Base-by-base conservation (phyloP, 2,797 vertebrate genomes). In the Takifugu rubripes region DNA sequence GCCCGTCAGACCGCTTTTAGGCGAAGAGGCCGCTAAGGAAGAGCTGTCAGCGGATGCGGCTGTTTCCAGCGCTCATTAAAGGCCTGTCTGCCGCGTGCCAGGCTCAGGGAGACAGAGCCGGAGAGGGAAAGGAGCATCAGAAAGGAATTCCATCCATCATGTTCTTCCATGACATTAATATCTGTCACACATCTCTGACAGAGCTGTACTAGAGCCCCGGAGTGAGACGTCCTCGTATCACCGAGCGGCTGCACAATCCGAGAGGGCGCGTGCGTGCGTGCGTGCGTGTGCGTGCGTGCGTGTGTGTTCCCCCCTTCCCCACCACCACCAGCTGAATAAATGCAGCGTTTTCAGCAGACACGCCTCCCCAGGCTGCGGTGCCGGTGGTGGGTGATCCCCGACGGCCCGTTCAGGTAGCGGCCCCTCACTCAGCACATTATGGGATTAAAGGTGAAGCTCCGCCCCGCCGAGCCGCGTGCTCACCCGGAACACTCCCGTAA, bases 121-220 rank as follows among this genome's bases (percentile, higher is more conserved):
- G 79, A 81, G 83, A 89, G 76, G 74, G 85, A 82, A 83, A 69
- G 80, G 74, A 76, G 68, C 84, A 82, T 85, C 81, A 87, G 81
- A 82, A 86, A 88, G 83, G 81, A 86, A 84, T 86, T 84, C 78
- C 84, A 88, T 90, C 87, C 83, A 90, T 89, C 88, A 90, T 79
- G 67, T 75, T 78, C 72, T 68, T 74, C 81, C 62, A 9, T 73
- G 78, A 85, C 86, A 86, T 88, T 85, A 90, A 87, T 87, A 87
- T 86, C 84, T 88, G 84, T 87, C 84, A 84, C 68, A 79, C 68
- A 81, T 72, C 74, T 86, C 82, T 87, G 83, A 88, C 82, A 84
- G 79, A 72, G 82, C 81, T 84, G 84, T 81, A 77, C 78, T 73
- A 79, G 75, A 61, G 64, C 78, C 77, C 70, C 46, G 75, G 79